These are phyloP conservation scores for Cremastobaeus sp. DNA, from an alignment of 2,888 invertebrate species.

Conservation along the genomic window DNA sequence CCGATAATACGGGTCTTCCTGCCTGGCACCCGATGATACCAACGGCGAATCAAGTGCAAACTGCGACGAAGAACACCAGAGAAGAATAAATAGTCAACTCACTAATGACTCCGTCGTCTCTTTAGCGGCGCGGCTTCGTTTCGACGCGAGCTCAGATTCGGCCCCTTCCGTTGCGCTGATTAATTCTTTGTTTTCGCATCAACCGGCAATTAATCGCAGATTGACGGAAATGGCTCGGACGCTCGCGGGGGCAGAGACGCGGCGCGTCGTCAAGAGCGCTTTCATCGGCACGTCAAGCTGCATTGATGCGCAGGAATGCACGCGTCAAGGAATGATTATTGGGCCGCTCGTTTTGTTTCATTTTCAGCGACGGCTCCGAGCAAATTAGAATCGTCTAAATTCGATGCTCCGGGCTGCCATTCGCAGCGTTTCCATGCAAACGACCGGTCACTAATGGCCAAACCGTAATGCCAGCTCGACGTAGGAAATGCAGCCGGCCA, in stretches of 20 bases:
- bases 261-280: no score
- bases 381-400: slow-evolving; percentile 62
- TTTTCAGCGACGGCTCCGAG: slow-evolving; percentile 56
- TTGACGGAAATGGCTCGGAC: slow-evolving; percentile 1
- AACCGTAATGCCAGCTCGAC: slow-evolving; percentile 57
- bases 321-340: slow-evolving; percentile 56
- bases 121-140: slow-evolving; percentile 60
- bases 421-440: slow-evolving; percentile 62
- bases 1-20: slow-evolving; percentile 78
- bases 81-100: slow-evolving; percentile 71
- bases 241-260: no score
- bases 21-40: slow-evolving; percentile 78
- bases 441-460: slow-evolving; percentile 61
- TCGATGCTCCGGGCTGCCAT: slow-evolving; percentile 60
- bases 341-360: slow-evolving; percentile 36
- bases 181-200: no score
- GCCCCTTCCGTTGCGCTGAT: no score
- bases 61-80: slow-evolving; percentile 68
- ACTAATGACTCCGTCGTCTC: slow-evolving; percentile 71
- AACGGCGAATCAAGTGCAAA: slow-evolving; percentile 75
- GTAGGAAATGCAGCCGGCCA: slow-evolving; percentile 49
- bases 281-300: slow-evolving; percentile 33
- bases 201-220: no score
- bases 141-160: no score
- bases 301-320: slow-evolving; percentile 45